phyloP scores from a whole-genome alignment of 2,888 invertebrate species.

The Heliconius hortense region DNA sequence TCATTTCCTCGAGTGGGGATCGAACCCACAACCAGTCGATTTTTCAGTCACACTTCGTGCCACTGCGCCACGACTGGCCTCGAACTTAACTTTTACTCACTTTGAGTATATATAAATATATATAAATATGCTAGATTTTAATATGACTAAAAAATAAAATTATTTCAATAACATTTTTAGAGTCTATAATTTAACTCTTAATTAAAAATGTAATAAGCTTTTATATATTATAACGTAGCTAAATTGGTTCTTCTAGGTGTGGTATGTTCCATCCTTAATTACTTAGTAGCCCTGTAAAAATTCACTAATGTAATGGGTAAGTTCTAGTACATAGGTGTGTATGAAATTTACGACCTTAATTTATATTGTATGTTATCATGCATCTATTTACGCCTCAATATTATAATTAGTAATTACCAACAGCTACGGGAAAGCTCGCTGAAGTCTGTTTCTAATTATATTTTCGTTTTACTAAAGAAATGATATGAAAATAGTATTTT shows the following conservation, averaged over 20 bases:
- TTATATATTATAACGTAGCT: background rate
- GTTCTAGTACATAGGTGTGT: slow-evolving; percentile 29
- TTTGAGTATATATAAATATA: background rate
- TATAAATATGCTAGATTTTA: background rate
- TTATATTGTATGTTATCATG: slow-evolving; percentile 6
- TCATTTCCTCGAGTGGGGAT: too few species aligned
- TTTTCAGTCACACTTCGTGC: too few species aligned
- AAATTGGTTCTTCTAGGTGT: slow-evolving; percentile 24
- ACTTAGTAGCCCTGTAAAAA: slow-evolving; percentile 32
- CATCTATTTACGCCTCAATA: slow-evolving; percentile 1
- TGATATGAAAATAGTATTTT: background rate
- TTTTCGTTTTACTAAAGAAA: background rate
- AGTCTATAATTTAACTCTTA: background rate
- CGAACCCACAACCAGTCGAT: too few species aligned
- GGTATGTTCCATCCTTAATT: slow-evolving; percentile 27
- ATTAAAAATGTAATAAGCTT: background rate
- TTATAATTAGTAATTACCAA: slow-evolving; percentile 5
- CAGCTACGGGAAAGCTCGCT: background rate
- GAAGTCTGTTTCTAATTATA: background rate
- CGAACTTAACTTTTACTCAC: slow-evolving; percentile 2
- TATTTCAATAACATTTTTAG: background rate
- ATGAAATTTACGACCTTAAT: slow-evolving; percentile 1
- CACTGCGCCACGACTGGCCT: too few species aligned
- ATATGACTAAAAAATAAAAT: background rate
- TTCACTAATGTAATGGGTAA: slow-evolving; percentile 34